Base-by-base conservation (phyloP, 35 echinoderm and acorn worm genomes). In the Chiridota heheva region DNA sequence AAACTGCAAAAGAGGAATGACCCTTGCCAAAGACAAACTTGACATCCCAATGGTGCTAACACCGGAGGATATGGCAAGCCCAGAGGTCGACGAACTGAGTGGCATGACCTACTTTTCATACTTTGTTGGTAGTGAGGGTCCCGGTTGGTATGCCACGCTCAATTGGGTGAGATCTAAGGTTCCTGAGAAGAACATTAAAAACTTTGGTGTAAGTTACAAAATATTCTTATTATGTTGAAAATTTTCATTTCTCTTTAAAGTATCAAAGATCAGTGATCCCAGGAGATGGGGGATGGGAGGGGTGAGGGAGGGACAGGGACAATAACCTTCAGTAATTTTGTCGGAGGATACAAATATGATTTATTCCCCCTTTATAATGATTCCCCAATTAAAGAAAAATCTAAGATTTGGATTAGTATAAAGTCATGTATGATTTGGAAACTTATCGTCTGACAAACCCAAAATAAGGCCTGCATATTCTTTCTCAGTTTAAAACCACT, bases 91-190 rank as follows among this genome's bases (percentile, higher is more conserved):
- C 42, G 89, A 92, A 32, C 89, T 98, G 1, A 98, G 95, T 40
- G 83, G 88, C 4, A 84, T 98, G 89, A 98, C 95, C 20, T 98
- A 98, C 71, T 17, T 98, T 5, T 98, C 95, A 2, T 98, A 98
- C 56, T 98, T 91, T 70, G 45, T 98, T 66, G 83, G 81, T 45
- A 76, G 45, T 32, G 89, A 98, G 42, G 89, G 95, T 2, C 95
- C 95, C 7, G 95, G 95, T 40, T 98, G 95, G 95, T 92, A 89
- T 53, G 84, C 89, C n/a, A 98, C 95, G 2, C 78, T 98, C 28
- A 98, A 98, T 70, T 98, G 95, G 95, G 89, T 98, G 8, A 76
- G 95, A 13, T 68, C 73, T 8, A 88, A 88, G 35, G 86, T 91
- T 1, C 88, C 95, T 36, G 85, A 98, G 49, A 36, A 74, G 34